Evolutionary conservation across 1,140 invertebrate genomes (phyloP).

Genomic region (Theocolax elegans): DNA sequence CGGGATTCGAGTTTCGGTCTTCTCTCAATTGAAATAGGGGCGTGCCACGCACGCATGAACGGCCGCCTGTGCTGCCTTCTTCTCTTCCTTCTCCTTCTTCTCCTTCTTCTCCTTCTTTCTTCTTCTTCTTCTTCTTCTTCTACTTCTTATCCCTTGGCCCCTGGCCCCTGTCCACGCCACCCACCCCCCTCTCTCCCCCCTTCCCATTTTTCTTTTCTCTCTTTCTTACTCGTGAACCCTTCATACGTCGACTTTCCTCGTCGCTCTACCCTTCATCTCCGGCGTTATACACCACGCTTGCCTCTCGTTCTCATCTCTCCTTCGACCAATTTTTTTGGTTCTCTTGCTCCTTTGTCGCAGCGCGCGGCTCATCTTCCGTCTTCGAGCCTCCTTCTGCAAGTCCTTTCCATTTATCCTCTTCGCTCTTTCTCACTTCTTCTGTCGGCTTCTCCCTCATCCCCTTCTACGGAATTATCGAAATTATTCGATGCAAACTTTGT

Average conservation of each 20-base stretch:
- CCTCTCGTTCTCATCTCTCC: constrained; percentile 7
- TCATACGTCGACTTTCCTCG: neutral
- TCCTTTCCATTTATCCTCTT: constrained; percentile 33
- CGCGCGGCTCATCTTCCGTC: constrained; percentile 1
- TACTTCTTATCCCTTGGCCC: neutral
- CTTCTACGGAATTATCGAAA: neutral
- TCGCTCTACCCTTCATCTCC: constrained; percentile 35
- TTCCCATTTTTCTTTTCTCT: constrained; percentile 22
- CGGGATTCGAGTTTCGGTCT: constrained; percentile 55
- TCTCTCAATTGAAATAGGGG: constrained; percentile 62
- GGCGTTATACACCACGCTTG: constrained; percentile 30
- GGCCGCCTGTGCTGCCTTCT: constrained; percentile 28
- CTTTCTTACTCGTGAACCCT: neutral
- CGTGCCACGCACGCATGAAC: constrained; percentile 50
- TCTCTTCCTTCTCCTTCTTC: constrained; percentile 34
- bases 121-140: constrained; percentile 21
- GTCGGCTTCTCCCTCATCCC: neutral
- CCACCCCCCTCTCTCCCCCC: constrained; percentile 22
- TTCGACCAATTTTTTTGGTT: neutral
- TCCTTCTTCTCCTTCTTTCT: constrained; percentile 29
- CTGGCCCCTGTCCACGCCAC: constrained; percentile 22
- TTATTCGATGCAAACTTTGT: neutral
- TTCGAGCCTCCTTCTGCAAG: constrained; percentile 19
- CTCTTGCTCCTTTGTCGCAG: neutral
- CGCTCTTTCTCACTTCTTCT: constrained; percentile 7